A percentile compares a stretch with the other conserved stretches of the same genome.
Conservation (phyloP, 2,113 vertebrate species). For the Xiphorhynchus elegans region DNA sequence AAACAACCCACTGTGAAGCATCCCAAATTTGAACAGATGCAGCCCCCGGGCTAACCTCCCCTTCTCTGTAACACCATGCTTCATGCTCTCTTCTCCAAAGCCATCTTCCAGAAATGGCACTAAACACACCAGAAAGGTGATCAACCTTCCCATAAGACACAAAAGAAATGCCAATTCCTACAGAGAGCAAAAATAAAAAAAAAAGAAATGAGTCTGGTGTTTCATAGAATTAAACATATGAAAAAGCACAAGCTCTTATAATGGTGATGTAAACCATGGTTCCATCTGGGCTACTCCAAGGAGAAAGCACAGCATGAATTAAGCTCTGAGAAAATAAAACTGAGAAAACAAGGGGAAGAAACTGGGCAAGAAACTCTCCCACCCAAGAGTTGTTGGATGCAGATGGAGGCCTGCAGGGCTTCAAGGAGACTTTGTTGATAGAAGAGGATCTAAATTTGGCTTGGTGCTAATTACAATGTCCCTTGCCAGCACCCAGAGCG, state of each 20-base stretch:
- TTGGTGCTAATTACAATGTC: neutral
- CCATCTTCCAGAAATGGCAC: neutral
- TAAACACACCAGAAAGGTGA: neutral
- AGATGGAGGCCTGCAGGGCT: neutral
- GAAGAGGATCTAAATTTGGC: neutral
- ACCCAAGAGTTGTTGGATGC: neutral
- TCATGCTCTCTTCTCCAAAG: neutral
- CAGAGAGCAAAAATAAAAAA: neutral
- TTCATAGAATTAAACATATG: neutral
- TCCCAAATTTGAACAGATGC: neutral
- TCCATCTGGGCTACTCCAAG: neutral
- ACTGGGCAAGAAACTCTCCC: neutral
- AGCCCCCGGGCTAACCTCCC: neutral
- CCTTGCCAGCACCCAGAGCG: neutral
- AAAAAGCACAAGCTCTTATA: neutral
- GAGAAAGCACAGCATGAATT: neutral
- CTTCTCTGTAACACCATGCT: neutral
- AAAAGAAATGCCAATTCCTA: neutral
- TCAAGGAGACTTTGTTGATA: neutral
- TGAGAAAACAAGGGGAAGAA: neutral
- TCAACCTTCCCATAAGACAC: neutral
- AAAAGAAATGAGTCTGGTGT: neutral
- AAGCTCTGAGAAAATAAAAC: neutral
- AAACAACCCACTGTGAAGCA: neutral
- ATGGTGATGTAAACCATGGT: neutral